phyloP scores from a whole-genome alignment of 2,113 vertebrate species.

The Poecile atricapillus region DNA sequence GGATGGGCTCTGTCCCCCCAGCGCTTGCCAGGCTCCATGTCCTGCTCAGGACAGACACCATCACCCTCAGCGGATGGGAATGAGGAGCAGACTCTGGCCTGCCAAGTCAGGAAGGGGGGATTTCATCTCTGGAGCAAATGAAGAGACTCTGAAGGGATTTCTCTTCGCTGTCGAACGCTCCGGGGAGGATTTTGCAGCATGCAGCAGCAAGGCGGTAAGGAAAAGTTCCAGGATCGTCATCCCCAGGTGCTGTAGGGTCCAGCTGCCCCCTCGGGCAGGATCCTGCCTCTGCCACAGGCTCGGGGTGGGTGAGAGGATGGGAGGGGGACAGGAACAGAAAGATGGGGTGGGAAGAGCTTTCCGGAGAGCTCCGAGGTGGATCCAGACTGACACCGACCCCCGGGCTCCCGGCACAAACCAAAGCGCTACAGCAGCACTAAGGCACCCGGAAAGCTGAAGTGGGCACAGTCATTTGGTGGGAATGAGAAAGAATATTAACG shows the following conservation, averaged over 20 bases:
- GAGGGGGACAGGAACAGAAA: neutral
- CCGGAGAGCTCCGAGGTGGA: neutral
- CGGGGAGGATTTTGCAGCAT: neutral
- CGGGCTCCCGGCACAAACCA: neutral
- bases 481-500: fast-evolving
- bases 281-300: neutral
- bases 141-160: neutral
- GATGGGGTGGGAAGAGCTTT: neutral
- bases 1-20: neutral
- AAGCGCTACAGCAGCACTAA: fast-evolving
- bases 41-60: neutral
- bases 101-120: neutral
- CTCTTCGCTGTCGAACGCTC: fast-evolving
- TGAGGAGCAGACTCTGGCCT: neutral
- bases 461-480: neutral
- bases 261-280: neutral
- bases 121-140: neutral
- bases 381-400: fast-evolving
- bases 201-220: conserved; percentile 21
- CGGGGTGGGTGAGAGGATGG: neutral
- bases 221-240: neutral
- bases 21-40: neutral
- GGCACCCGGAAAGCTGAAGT: fast-evolving
- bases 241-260: fast-evolving
- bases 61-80: fast-evolving